These are phyloP conservation scores for Hoplodrina ambigua DNA, from an alignment of 2,888 invertebrate genomes.

Conservation along the genomic window DNA sequence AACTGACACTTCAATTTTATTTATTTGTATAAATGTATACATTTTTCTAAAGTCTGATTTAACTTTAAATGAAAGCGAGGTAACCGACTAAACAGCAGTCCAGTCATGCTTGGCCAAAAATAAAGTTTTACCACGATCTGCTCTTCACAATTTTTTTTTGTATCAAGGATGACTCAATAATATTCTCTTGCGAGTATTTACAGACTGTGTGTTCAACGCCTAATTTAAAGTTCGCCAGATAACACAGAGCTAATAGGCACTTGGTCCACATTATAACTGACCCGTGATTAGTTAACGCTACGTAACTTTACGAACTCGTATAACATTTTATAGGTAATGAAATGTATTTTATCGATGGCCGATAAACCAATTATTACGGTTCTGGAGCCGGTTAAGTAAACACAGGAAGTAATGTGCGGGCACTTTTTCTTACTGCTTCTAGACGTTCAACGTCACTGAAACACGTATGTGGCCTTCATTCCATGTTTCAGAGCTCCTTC, in stretches of 20 bases:
- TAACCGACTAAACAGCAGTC: slow-evolving; percentile 14
- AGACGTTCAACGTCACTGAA: not conserved
- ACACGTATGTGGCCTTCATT: not conserved
- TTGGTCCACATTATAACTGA: slow-evolving; percentile 53
- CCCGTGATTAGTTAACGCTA: slow-evolving; percentile 50
- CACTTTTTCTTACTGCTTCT: slow-evolving; percentile 11
- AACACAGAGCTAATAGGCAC: slow-evolving; percentile 47
- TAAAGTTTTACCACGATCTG: slow-evolving; percentile 15
- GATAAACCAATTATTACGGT: slow-evolving; percentile 48
- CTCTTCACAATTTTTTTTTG: too few species aligned
- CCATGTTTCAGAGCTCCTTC: too few species aligned
- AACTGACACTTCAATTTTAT: too few species aligned
- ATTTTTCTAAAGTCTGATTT: slow-evolving; percentile 14
- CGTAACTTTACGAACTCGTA: slow-evolving; percentile 52
- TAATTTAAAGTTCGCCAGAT: slow-evolving; percentile 57
- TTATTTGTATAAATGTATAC: too few species aligned
- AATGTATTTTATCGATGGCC: slow-evolving; percentile 45
- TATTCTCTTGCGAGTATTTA: slow-evolving; percentile 23
- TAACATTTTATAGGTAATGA: slow-evolving; percentile 52
- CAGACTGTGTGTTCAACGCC: slow-evolving; percentile 30
- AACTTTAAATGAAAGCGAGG: slow-evolving; percentile 16
- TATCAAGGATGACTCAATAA: slow-evolving; percentile 26
- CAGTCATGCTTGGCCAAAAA: slow-evolving; percentile 12
- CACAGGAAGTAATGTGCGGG: slow-evolving; percentile 28
- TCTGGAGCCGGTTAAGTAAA: slow-evolving; percentile 36